Base-by-base conservation (phyloP, 1,140 invertebrate species). In the Pinna nobilis region DNA sequence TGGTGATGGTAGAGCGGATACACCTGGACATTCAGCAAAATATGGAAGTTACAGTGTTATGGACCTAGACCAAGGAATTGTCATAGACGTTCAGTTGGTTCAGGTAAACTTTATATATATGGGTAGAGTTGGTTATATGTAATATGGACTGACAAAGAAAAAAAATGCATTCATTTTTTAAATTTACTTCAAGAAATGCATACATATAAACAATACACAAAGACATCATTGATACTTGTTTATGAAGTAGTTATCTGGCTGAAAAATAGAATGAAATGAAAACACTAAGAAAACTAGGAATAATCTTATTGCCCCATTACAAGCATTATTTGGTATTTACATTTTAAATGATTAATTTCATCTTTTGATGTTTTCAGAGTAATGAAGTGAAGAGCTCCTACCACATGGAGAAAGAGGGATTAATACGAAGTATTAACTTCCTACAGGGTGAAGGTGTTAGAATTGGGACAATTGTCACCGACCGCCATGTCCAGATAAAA, bases 1-100 rank as follows among this genome's bases (percentile, higher is more conserved):
- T 15, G 74, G 74, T 20, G 77, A 79, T 77, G 77, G 65, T 1
- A 49, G 77, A 53, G 57, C 55, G 37, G 77, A 79, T 39, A 68
- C 57, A n/a, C 69, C 70, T 23, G 77, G 74, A 6, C 74, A 79
- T 35, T 65, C 1, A 15, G 70, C 78, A 11, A 79, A 79, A 41
- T 79, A 65, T 70, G 70, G 78, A 50, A 76, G 53, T 7, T 79
- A 74, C 49, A 73, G 28, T 23, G 37, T 70, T 18, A 35, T 79
- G 35, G 70, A 79, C 23, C 23, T 77, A 33, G 37, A 70, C 11
- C 2, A 15, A 13, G 55, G 28, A 13, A 60, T 59, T 20, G 61
- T 79, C 15, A 60, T 73, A 20, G 60, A 69, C 59, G 28, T 72
- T 30, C 72, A 79, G 51, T 39, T 76, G 25, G 73, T 79, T 15